Conservation (phyloP, 1,140 invertebrate species). For the Microplitis demolitor region DNA sequence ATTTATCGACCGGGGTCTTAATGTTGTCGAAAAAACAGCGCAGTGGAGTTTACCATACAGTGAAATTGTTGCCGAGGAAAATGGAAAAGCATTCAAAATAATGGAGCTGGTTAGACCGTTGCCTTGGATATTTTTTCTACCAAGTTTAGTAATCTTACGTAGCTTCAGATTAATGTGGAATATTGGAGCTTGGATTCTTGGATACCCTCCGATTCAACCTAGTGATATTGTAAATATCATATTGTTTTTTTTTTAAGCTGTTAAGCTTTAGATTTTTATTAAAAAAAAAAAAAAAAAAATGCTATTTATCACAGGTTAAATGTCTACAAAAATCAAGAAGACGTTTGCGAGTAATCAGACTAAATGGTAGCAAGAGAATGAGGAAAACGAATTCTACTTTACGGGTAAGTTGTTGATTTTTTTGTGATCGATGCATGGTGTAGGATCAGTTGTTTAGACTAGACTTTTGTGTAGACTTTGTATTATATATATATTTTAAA, state of each 20-base stretch:
- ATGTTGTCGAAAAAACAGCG: constrained; percentile 63
- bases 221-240: constrained; percentile 58
- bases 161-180: constrained; percentile 57
- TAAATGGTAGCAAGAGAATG: constrained; percentile 57
- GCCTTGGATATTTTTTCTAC: constrained; percentile 66
- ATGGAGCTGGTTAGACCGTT: constrained; percentile 62
- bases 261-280: not conserved
- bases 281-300: not conserved
- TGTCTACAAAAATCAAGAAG: constrained; percentile 60
- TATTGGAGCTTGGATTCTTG: constrained; percentile 52
- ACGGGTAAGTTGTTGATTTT: constrained; percentile 10
- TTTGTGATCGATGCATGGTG: not conserved
- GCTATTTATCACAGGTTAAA: constrained; percentile 50
- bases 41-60: constrained; percentile 63
- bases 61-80: constrained; percentile 43
- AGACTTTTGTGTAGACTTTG: constrained; percentile 22
- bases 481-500: constrained; percentile 22
- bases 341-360: constrained; percentile 59
- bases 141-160: constrained; percentile 58
- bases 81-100: constrained; percentile 51
- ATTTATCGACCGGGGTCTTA: constrained; percentile 58
- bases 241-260: not conserved
- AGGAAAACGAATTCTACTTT: constrained; percentile 30
- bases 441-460: not conserved
- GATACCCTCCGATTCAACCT: constrained; percentile 59